Percentiles rank a stretch among this genome's conserved stretches.
phyloP scores from a whole-genome alignment of 2,797 vertebrate species.

The Rhinella marina region DNA sequence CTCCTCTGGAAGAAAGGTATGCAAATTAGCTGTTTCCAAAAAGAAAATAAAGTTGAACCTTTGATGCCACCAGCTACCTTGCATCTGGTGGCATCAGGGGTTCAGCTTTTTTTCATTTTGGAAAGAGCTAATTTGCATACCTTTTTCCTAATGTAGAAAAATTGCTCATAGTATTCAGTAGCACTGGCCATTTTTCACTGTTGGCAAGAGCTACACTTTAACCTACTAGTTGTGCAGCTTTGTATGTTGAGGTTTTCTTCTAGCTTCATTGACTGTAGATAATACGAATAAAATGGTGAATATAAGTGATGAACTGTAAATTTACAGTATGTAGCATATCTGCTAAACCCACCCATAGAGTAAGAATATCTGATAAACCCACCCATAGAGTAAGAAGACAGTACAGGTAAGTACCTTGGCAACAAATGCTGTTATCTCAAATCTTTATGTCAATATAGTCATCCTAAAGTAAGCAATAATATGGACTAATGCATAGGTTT shows the following conservation, averaged over 20 bases:
- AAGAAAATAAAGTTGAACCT: too few species aligned
- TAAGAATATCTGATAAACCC: too few species aligned
- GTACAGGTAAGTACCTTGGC: neutral
- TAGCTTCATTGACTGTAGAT: neutral
- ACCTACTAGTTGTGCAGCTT: neutral
- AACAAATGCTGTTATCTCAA: neutral
- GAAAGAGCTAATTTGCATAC: too few species aligned
- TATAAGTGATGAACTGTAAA: neutral
- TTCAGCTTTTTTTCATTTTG: too few species aligned
- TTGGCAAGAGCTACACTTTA: neutral
- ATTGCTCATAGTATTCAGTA: too few species aligned
- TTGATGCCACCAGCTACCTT: too few species aligned
- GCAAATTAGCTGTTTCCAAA: too few species aligned
- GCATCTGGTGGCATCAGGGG: too few species aligned
- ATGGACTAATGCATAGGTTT: neutral
- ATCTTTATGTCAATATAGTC: neutral
- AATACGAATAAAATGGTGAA: neutral
- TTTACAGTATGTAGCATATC: neutral
- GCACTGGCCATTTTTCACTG: too few species aligned
- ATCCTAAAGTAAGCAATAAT: neutral
- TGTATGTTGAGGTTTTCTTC: neutral
- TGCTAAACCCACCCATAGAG: neutral
- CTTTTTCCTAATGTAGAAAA: too few species aligned
- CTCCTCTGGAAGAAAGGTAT: too few species aligned
- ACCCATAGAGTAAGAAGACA: neutral